Percentiles rank a stretch among this genome's conserved stretches.
Evolutionary conservation across 2,797 vertebrate genomes (phyloP).

Genomic region (Emys orbicularis): DNA sequence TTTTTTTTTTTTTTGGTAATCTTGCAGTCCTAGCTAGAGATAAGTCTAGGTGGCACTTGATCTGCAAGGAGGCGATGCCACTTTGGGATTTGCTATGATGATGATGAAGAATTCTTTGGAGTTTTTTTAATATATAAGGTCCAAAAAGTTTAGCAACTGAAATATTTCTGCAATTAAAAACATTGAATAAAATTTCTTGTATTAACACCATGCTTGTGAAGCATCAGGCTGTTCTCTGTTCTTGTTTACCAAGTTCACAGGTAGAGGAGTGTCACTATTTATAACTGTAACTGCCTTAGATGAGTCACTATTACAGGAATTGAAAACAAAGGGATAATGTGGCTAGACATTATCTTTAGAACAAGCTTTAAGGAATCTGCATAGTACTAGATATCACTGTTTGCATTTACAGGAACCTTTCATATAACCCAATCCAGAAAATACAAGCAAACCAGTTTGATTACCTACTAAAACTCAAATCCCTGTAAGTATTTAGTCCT

Average conservation of each 20-base stretch:
- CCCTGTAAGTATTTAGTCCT: conserved; percentile 89
- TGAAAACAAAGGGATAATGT: neutral
- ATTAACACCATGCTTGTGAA: neutral
- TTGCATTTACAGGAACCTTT: conserved; percentile 89
- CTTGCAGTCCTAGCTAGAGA: too few relatives aligned
- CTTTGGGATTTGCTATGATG: neutral
- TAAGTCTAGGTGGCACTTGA: too few relatives aligned
- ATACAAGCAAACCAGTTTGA: conserved; percentile 93
- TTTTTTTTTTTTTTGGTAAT: neutral
- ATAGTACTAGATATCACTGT: neutral
- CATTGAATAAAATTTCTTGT: neutral
- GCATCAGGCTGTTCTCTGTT: neutral
- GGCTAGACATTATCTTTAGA: neutral
- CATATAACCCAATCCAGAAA: conserved; percentile 92
- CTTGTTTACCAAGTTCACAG: neutral
- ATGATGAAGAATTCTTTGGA: neutral
- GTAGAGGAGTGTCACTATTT: neutral
- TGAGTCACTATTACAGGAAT: neutral
- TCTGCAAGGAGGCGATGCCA: too few relatives aligned
- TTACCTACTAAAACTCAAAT: conserved; percentile 91
- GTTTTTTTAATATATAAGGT: neutral
- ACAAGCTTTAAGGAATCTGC: neutral
- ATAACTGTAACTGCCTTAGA: neutral
- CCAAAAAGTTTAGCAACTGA: neutral
- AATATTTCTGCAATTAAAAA: neutral